Conservation (phyloP, 2,113 vertebrate genomes). For the Perccottus glenii region DNA sequence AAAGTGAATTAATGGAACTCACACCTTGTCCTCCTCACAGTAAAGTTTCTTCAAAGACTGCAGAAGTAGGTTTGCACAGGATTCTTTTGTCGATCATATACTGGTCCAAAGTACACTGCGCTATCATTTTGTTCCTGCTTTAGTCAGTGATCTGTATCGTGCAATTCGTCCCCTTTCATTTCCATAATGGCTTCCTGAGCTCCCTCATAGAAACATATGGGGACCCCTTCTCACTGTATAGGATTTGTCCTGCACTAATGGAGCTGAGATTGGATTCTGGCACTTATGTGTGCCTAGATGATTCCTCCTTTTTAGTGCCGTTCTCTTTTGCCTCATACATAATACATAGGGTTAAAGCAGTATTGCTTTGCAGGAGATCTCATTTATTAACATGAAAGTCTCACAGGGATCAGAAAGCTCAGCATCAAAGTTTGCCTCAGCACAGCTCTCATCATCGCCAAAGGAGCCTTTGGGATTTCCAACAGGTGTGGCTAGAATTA, state of each 20-base stretch:
- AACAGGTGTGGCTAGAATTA: slow-evolving; percentile 54
- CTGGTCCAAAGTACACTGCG: slow-evolving; percentile 54
- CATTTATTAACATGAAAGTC: slow-evolving; percentile 80
- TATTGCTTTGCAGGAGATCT: slow-evolving; percentile 73
- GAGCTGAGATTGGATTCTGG: slow-evolving; percentile 82
- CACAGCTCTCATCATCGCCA: slow-evolving; percentile 44
- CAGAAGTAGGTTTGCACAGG: slow-evolving; percentile 28
- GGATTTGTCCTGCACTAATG: slow-evolving; percentile 82
- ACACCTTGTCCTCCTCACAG: slow-evolving; percentile 28
- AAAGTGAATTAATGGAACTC: slow-evolving; percentile 56
- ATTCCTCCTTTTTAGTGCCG: slow-evolving; percentile 79
- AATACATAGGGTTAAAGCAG: slow-evolving; percentile 80
- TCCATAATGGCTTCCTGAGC: slow-evolving; percentile 82
- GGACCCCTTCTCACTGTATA: slow-evolving; percentile 75
- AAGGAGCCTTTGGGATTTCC: slow-evolving; percentile 50
- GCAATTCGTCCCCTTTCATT: slow-evolving; percentile 79
- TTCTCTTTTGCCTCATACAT: slow-evolving; percentile 79
- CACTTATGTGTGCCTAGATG: slow-evolving; percentile 76
- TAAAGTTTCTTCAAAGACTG: slow-evolving; percentile 59
- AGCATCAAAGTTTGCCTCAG: slow-evolving; percentile 67
- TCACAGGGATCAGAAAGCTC: slow-evolving; percentile 69
- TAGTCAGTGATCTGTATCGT: slow-evolving; percentile 70
- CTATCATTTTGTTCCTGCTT: slow-evolving; percentile 69
- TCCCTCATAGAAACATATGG: slow-evolving; percentile 74
- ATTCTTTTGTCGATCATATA: slow-evolving; percentile 45